A percentile compares a stretch with the other conserved stretches of the same genome.
Evolutionary conservation across 2,888 invertebrate genomes (phyloP).

Genomic region (Teinopalpus imperialis): DNA sequence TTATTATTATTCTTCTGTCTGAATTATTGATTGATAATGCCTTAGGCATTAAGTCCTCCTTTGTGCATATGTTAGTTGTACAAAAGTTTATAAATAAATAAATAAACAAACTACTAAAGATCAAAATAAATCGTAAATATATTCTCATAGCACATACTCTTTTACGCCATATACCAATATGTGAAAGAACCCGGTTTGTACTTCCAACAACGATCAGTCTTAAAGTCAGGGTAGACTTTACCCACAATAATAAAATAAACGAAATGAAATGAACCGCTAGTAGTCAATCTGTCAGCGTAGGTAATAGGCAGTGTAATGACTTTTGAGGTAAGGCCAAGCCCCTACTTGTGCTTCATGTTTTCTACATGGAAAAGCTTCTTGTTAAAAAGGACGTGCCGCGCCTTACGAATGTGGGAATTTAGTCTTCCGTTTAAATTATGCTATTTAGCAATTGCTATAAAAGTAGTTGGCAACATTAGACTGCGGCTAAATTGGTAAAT

Average conservation of each 20-base stretch:
- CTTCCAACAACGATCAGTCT: no score
- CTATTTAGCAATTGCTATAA: constrained; percentile 2
- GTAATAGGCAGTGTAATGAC: constrained; percentile 1
- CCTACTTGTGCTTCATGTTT: constrained; percentile 6
- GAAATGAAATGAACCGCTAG: constrained; percentile 1
- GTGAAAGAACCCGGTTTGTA: no score
- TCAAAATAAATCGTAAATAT: no score
- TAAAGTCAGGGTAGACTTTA: no score
- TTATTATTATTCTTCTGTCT: no score
- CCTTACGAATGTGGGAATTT: not conserved
- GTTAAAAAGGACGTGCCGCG: not conserved
- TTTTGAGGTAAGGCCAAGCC: constrained; percentile 20
- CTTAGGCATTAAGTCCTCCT: no score
- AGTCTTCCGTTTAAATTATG: constrained; percentile 1
- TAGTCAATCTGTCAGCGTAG: constrained; percentile 4
- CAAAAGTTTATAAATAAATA: no score
- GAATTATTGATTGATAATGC: no score
- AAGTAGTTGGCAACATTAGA: not conserved
- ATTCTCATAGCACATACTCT: no score
- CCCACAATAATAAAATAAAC: not conserved
- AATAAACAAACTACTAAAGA: no score
- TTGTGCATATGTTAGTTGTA: no score
- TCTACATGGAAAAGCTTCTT: constrained; percentile 10
- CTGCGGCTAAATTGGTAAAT: not conserved
- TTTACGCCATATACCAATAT: no score